Evolutionary conservation across 2,888 invertebrate species (phyloP), one percentile per base, ranked within the genome.

Genomic region (Apomyelois bistriatella): DNA sequence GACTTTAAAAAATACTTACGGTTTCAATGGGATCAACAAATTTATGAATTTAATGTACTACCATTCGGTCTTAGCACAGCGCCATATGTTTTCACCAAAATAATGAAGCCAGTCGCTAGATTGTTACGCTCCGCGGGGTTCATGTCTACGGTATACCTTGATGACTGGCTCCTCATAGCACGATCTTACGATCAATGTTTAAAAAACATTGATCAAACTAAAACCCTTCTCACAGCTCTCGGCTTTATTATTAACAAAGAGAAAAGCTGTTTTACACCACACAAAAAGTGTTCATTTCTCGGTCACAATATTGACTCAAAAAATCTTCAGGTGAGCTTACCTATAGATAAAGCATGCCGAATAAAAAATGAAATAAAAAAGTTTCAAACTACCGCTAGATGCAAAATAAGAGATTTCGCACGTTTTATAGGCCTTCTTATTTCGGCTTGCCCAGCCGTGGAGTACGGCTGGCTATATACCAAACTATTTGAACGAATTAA

Each of bases 401-500:
- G 60, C 10, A 61, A 55, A 54, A 60, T 65, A 9, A 47, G 60
- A 46, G 36, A 57, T 5, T 61, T 63, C 36, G 59, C 70, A 1
- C 53, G 56, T 5, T 13, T 67, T 0, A 6, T 64, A 15, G 66
- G 66, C 0, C 48, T 58, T 16, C 53, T 73, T 38, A 55, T 59
- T 3, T 58, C 71, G 0, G 59, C 60, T 40, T 72, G 69, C 40
- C 71, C 70, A 12, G 71, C 65, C 1, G 57, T 69, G 10, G 61
- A 67, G 48, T 72, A 72, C 51, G 65, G 68, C 3, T 66, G 61
- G 62, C 55, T 70, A 9, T 64, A 70, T n/a, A 67, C 68, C 0
- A 72, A 72, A 54, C 8, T 54, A 0, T 17, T 68, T 7, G 68
- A 68, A 54, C 22, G 46, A 30, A n/a, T 12, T 38, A 38, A 38